Conservation (phyloP, 1,140 invertebrate species). For the Neuroterus valhalla region DNA sequence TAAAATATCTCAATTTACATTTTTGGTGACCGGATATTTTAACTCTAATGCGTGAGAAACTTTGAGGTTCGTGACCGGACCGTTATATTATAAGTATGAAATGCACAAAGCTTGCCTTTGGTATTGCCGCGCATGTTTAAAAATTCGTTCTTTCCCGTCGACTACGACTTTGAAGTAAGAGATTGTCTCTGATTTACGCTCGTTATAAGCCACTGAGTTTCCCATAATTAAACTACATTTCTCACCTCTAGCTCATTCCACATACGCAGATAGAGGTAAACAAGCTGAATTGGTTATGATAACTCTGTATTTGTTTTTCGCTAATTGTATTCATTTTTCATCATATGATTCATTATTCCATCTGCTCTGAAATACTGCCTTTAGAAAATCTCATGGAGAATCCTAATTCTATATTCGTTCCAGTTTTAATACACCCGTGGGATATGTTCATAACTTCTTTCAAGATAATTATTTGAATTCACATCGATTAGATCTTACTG, state of each 20-base stretch:
- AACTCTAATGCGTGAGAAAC: constrained; percentile 50
- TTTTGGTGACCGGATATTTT: constrained; percentile 40
- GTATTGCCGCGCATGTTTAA: constrained; percentile 54
- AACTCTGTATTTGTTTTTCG: constrained; percentile 72
- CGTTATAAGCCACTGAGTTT: constrained; percentile 58
- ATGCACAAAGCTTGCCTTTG: constrained; percentile 55
- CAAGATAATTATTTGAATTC: too few species aligned
- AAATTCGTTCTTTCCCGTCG: constrained; percentile 55
- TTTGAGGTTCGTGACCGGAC: constrained; percentile 59
- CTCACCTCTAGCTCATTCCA: constrained; percentile 56
- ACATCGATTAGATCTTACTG: too few species aligned
- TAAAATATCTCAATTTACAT: neutral
- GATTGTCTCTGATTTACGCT: constrained; percentile 61
- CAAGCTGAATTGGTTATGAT: constrained; percentile 61
- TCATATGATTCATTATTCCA: neutral
- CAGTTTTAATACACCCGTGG: too few species aligned
- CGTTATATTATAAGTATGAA: constrained; percentile 56
- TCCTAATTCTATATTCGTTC: too few species aligned
- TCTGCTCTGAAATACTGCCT: neutral
- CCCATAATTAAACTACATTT: constrained; percentile 69
- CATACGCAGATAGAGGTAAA: constrained; percentile 53
- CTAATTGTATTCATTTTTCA: constrained; percentile 71
- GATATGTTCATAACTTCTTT: too few species aligned
- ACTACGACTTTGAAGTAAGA: constrained; percentile 47
- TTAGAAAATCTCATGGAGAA: neutral